Conservation (phyloP, 2,888 invertebrate species). For the Luperina testacea region DNA sequence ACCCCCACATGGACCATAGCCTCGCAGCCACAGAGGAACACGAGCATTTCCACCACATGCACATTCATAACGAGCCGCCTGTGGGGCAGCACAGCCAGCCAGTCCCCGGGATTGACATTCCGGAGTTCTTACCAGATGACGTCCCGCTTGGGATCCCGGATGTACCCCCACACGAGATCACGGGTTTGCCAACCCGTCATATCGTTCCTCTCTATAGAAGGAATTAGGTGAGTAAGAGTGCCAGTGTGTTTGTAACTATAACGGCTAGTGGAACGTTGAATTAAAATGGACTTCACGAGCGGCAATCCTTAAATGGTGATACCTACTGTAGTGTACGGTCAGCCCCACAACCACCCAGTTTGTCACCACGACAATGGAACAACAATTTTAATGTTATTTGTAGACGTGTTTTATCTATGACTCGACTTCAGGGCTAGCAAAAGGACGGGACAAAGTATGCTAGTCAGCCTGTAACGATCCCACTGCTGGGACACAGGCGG, state of each 20-base stretch:
- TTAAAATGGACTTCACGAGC: not conserved
- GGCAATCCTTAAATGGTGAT: not conserved
- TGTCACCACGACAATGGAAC: not conserved
- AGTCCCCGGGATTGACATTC: slow-evolving; percentile 81
- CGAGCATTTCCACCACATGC: slow-evolving; percentile 88
- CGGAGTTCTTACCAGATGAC: slow-evolving; percentile 85
- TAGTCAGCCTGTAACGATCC: too few relatives aligned
- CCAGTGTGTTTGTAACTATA: not conserved
- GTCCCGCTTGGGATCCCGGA: slow-evolving; percentile 75
- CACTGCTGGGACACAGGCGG: too few relatives aligned
- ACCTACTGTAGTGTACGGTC: not conserved
- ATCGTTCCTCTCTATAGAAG: slow-evolving; percentile 79
- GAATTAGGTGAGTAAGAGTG: slow-evolving; percentile 67
- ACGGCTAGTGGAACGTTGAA: not conserved
- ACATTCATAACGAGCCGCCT: slow-evolving; percentile 78
- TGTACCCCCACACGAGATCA: slow-evolving; percentile 72
- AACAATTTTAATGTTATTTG: not conserved
- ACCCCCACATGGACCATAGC: slow-evolving; percentile 74
- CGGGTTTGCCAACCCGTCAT: slow-evolving; percentile 72
- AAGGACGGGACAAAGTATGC: not conserved
- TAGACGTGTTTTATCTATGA: not conserved
- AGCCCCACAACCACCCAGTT: not conserved
- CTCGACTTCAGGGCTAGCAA: not conserved
- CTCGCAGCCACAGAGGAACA: slow-evolving; percentile 82
- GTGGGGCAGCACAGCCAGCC: slow-evolving; percentile 81